Evolutionary conservation across 2,888 invertebrate species (phyloP).

Genomic region (Argyra leucocephala): DNA sequence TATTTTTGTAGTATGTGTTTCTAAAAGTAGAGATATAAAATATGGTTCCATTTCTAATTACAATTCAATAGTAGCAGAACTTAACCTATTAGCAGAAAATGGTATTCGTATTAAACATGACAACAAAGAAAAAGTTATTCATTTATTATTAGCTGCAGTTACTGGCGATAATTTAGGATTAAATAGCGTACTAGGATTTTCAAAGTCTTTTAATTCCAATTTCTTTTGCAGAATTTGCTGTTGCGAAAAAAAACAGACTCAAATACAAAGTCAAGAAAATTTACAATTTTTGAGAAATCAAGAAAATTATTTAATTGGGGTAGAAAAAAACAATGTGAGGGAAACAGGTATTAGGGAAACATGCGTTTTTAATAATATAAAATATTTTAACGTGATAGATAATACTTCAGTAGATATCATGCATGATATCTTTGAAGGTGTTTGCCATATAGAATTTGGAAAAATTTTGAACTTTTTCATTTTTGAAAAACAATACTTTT

Average conservation of each 20-base stretch:
- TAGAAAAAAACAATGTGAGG: slow-evolving; percentile 8
- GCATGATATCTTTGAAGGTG: slow-evolving; percentile 23
- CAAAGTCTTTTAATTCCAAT: slow-evolving; percentile 10
- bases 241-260: slow-evolving; percentile 13
- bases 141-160: slow-evolving; percentile 8
- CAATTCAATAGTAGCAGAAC: background rate
- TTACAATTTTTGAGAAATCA: slow-evolving; percentile 13
- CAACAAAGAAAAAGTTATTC: slow-evolving; percentile 1
- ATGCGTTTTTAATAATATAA: slow-evolving; percentile 15
- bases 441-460: slow-evolving; percentile 18
- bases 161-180: slow-evolving; percentile 16
- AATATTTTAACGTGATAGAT: slow-evolving; percentile 20
- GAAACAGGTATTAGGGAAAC: slow-evolving; percentile 15
- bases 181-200: slow-evolving; percentile 12
- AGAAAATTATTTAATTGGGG: slow-evolving; percentile 8
- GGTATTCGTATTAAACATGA: slow-evolving; percentile 2
- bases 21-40: slow-evolving; percentile 1
- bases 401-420: slow-evolving; percentile 21
- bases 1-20: slow-evolving; percentile 13
- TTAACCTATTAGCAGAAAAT: slow-evolving; percentile 2
- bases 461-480: slow-evolving; percentile 18
- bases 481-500: slow-evolving; percentile 17
- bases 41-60: background rate
- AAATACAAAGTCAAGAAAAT: slow-evolving; percentile 14
- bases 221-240: slow-evolving; percentile 14